Evolutionary conservation across 2,888 invertebrate species (phyloP).

Genomic region (Chymomyza procnemis): DNA sequence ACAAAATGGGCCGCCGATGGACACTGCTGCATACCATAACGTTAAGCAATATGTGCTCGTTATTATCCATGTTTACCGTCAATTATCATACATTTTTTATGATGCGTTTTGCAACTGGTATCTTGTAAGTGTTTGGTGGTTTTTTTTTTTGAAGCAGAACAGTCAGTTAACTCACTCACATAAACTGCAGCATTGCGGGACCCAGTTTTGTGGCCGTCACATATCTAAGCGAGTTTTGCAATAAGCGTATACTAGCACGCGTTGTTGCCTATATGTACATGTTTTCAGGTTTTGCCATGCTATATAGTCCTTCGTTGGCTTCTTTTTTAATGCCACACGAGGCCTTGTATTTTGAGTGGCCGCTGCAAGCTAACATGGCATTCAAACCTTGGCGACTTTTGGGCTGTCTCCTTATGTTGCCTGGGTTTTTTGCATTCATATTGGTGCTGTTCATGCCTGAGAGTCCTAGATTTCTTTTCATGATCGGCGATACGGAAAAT

Average conservation of each 20-base stretch:
- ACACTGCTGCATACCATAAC: constrained; percentile 48
- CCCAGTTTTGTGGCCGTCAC: constrained; percentile 52
- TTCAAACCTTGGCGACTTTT: constrained; percentile 53
- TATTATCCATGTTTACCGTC: constrained; percentile 54
- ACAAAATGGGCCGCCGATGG: constrained; percentile 53
- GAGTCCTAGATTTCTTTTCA: constrained; percentile 57
- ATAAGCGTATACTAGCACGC: constrained; percentile 36
- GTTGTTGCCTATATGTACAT: constrained; percentile 52
- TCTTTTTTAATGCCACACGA: constrained; percentile 19
- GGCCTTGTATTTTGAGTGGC: constrained; percentile 31
- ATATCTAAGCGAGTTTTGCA: constrained; percentile 59
- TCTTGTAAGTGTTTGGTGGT: constrained; percentile 50
- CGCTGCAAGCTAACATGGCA: constrained; percentile 21
- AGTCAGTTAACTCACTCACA: too few relatives aligned
- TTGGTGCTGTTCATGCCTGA: constrained; percentile 52
- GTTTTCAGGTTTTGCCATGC: constrained; percentile 57
- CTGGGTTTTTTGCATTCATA: constrained; percentile 48
- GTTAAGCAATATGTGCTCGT: constrained; percentile 39
- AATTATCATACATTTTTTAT: constrained; percentile 45
- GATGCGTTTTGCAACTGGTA: constrained; percentile 52
- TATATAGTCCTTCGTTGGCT: constrained; percentile 48
- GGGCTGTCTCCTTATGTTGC: constrained; percentile 42
- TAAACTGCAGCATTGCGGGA: constrained; percentile 47
- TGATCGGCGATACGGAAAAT: constrained; percentile 34
- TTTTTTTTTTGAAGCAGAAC: background rate